Percentiles rank a stretch among this genome's conserved stretches.
Evolutionary conservation across 1,140 invertebrate species (phyloP).

Genomic region (Camponotus vicinus): DNA sequence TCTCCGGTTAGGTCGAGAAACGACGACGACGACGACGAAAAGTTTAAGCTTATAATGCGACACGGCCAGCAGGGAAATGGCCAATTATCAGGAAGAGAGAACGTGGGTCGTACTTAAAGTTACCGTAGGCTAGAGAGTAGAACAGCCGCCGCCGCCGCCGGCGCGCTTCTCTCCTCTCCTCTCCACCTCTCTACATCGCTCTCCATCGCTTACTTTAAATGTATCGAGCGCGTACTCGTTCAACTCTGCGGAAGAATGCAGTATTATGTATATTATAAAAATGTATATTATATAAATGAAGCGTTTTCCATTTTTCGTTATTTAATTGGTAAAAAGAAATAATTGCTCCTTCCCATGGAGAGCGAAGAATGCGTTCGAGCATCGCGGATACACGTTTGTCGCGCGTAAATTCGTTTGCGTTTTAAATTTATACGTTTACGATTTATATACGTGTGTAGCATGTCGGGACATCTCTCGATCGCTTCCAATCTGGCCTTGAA

Average conservation of each 20-base stretch:
- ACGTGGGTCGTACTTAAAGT: constrained; percentile 75
- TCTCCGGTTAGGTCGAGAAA: constrained; percentile 42
- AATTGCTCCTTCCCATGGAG: not conserved
- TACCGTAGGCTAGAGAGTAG: constrained; percentile 25
- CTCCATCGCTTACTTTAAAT: constrained; percentile 49
- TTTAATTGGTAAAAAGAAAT: too few relatives aligned
- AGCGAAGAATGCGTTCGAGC: too few relatives aligned
- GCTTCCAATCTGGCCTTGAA: constrained; percentile 15
- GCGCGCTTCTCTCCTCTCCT: not conserved
- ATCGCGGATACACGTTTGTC: too few relatives aligned
- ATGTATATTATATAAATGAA: not conserved
- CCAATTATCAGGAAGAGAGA: constrained; percentile 78
- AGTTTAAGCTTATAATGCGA: constrained; percentile 52
- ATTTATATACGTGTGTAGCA: not conserved
- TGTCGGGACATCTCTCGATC: not conserved
- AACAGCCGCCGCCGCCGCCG: constrained; percentile 8
- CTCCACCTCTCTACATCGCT: not conserved
- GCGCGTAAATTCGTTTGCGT: too few relatives aligned
- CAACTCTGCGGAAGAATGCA: not conserved
- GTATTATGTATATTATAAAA: not conserved
- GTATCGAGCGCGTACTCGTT: not conserved
- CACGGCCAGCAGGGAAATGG: constrained; percentile 77
- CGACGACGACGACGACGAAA: constrained; percentile 1
- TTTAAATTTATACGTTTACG: not conserved
- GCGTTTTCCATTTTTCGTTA: too few relatives aligned